Evolutionary conservation across 2,888 invertebrate species (phyloP).

Genomic region (Capitulum mitella): DNA sequence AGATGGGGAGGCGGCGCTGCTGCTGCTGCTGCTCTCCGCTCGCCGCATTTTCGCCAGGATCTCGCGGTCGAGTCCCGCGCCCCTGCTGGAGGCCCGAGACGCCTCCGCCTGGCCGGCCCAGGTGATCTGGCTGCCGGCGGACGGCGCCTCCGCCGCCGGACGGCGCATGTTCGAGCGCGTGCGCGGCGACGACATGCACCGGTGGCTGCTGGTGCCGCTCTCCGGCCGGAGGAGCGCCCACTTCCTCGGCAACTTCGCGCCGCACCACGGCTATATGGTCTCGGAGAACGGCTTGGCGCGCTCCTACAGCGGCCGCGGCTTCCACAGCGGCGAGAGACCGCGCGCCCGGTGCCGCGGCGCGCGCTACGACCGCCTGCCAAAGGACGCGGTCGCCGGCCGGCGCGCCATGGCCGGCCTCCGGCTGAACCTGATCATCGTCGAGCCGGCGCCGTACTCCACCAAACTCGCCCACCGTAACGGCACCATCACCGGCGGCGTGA

Average conservation of each 20-base stretch:
- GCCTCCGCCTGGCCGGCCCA: too few species aligned
- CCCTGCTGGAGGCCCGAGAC: too few species aligned
- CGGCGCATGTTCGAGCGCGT: neutral
- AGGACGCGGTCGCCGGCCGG: too few species aligned
- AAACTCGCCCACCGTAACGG: neutral
- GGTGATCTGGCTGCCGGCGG: too few species aligned
- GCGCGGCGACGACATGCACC: neutral
- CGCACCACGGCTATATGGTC: neutral
- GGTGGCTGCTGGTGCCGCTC: constrained; percentile 27
- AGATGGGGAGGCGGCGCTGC: too few species aligned
- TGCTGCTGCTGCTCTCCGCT: too few species aligned
- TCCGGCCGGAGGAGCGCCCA: constrained; percentile 25
- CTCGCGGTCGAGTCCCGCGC: too few species aligned
- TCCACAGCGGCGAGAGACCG: neutral
- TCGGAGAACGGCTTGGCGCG: neutral
- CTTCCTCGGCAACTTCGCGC: neutral
- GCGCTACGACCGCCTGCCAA: neutral
- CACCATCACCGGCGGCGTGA: neutral
- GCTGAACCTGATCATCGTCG: too few species aligned
- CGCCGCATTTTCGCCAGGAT: too few species aligned
- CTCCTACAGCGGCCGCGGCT: neutral
- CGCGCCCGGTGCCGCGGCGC: neutral
- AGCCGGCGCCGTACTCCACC: too few species aligned
- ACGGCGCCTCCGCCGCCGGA: too few species aligned
- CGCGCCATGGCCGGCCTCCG: neutral